A percentile compares a stretch with the other conserved stretches of the same genome.
Evolutionary conservation across 1,140 invertebrate species (phyloP).

Genomic region (Manduca sexta): DNA sequence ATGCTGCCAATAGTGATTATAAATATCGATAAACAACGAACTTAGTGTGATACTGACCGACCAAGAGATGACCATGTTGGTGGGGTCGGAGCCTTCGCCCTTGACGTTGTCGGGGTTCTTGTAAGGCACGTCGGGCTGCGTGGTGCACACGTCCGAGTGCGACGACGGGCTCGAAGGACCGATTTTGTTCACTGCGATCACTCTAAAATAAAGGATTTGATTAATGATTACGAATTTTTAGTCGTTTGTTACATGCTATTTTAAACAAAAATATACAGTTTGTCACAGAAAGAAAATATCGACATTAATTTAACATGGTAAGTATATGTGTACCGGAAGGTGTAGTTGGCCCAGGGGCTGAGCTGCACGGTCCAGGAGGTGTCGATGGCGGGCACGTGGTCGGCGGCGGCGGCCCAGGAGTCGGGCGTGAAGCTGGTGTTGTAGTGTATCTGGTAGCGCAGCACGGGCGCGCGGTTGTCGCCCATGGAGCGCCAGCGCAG

Average conservation of each 20-base stretch:
- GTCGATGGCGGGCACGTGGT: slow-evolving; percentile 86
- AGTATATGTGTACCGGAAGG: slow-evolving; percentile 85
- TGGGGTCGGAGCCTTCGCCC: slow-evolving; percentile 89
- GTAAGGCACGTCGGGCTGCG: slow-evolving; percentile 89
- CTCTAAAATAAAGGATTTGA: slow-evolving; percentile 79
- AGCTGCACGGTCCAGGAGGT: slow-evolving; percentile 83
- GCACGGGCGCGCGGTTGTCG: slow-evolving; percentile 95
- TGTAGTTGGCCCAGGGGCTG: slow-evolving; percentile 96
- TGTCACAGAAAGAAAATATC: no score
- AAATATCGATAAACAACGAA: no score
- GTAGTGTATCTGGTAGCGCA: slow-evolving; percentile 92
- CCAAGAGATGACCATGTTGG: slow-evolving; percentile 96
- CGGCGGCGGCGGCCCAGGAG: slow-evolving; percentile 87
- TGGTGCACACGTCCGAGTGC: slow-evolving; percentile 88
- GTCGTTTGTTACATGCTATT: no score
- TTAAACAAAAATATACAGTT: no score
- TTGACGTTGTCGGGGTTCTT: slow-evolving; percentile 97
- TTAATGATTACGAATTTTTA: background rate
- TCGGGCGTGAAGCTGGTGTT: slow-evolving; percentile 97
- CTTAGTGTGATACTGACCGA: slow-evolving; percentile 76
- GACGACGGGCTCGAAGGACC: slow-evolving; percentile 90
- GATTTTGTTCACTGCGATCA: slow-evolving; percentile 94
- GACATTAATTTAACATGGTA: no score
- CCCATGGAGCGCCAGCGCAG: slow-evolving; percentile 91
- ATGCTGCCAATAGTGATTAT: no score